Conservation (phyloP, 2,113 vertebrate species). For the Polypterus bichir region DNA sequence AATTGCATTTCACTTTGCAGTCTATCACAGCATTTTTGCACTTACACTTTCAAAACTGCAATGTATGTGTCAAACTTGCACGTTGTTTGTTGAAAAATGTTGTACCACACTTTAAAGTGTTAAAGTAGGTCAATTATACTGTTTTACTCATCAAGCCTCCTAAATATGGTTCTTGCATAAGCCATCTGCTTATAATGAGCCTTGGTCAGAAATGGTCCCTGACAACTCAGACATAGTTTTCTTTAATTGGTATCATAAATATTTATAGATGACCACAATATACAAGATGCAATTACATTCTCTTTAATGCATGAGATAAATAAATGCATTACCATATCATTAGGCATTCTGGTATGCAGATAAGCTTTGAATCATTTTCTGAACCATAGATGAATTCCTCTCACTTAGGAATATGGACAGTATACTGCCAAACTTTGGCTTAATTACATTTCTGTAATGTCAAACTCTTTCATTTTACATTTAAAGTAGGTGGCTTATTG, state of each 20-base stretch:
- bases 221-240: constrained; percentile 26
- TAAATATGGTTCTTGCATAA: not conserved
- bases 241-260: constrained; percentile 40
- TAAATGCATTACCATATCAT: constrained; percentile 20
- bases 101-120: not conserved
- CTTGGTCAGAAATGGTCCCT: constrained; percentile 7
- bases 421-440: constrained; percentile 25
- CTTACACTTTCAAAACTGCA: no score
- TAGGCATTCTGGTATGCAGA: constrained; percentile 22
- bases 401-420: constrained; percentile 11
- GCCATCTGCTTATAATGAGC: not conserved
- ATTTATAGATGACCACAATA: constrained; percentile 34
- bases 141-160: not conserved
- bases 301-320: constrained; percentile 25
- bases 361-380: constrained; percentile 14
- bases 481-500: not conserved
- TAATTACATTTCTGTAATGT: constrained; percentile 15
- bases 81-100: no score
- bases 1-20: no score
- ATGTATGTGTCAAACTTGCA: no score
- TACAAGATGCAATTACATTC: constrained; percentile 25
- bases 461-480: constrained; percentile 11
- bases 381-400: not conserved
- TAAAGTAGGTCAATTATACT: not conserved
- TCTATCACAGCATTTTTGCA: no score